A percentile compares a stretch with the other conserved stretches of the same genome.
Conservation (phyloP, 2,888 invertebrate species). For the Dendrolimus pini region DNA sequence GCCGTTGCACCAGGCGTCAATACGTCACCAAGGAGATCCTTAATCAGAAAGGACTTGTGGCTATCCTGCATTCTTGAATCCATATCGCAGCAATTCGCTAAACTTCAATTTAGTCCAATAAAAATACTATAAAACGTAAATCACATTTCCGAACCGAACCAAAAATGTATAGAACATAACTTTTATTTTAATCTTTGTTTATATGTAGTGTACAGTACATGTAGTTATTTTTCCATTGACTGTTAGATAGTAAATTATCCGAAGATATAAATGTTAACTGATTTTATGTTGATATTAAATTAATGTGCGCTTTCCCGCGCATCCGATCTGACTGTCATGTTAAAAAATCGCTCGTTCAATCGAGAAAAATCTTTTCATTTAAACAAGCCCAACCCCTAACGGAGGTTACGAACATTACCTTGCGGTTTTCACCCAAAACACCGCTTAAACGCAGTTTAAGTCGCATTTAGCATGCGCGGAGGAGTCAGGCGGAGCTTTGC, state of each 20-base stretch:
- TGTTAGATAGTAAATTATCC: background rate
- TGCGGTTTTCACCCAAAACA: constrained; percentile 73
- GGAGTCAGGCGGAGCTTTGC: constrained; percentile 39
- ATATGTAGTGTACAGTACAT: no score
- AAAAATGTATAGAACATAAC: background rate
- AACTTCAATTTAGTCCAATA: background rate
- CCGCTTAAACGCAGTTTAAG: constrained; percentile 74
- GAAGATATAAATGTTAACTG: background rate
- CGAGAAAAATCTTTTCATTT: constrained; percentile 70
- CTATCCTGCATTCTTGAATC: constrained; percentile 75
- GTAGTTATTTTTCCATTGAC: no score
- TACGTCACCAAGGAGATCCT: constrained; percentile 89
- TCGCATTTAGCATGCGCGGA: constrained; percentile 71
- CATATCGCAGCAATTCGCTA: constrained; percentile 18
- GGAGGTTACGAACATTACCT: constrained; percentile 69
- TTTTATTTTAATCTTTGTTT: background rate
- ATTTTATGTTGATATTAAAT: background rate
- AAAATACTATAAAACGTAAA: no score
- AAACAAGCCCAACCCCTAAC: constrained; percentile 70
- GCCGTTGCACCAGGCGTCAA: constrained; percentile 52
- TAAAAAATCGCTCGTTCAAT: constrained; percentile 52
- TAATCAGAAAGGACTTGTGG: constrained; percentile 89
- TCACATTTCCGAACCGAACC: background rate
- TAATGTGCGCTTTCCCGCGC: constrained; percentile 58
- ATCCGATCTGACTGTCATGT: constrained; percentile 66